Evolutionary conservation across 2,797 vertebrate genomes (phyloP), one percentile per base, ranked within the genome.

Genomic region (Anguilla obscura): DNA sequence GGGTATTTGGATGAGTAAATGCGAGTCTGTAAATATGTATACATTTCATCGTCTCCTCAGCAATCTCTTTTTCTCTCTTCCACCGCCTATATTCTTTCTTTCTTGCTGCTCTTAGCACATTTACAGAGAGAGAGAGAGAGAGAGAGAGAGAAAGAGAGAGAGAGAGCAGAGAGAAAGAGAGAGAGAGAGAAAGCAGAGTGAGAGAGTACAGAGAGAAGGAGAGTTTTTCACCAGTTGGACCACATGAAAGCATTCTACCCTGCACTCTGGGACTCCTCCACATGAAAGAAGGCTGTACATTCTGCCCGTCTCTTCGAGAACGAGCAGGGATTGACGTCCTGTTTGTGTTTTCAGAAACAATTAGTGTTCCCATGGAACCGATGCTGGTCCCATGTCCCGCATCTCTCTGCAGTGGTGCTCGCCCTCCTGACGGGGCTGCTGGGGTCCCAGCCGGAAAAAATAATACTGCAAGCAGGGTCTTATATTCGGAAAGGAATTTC

Each of bases 291-390:
- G 33, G 3, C 18, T 0, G 2, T 33, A 52, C 63, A 56, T 14
- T 85, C 45, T 12, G 82, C 21, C 63, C 58, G 3, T 21, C 56
- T 30, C 71, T 45, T 63, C 24, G 27, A 24, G 58, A 58, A 45
- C 24, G 21, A 7, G 85, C 84, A 14, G 83, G 84, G 89, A 90
- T 90, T 89, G 88, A 90, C 90, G 86, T 84, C 85, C 87, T 86
- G 84, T 90, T 89, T 92, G 85, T 90, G 88, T 91, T 89, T 85
- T 90, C 88, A 79, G 88, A 86, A 90, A 91, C 87, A 88, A 86
- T 91, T 91, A 89, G 86, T 85, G 91, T 92, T 92, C 89, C 89
- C 88, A 27, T 54, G 86, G 79, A 87, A 86, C 40, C 52, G 48
- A 14, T 10, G 21, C 30, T 3, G 27, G 21, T 71, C 66, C 50